Conservation (phyloP, 2,888 invertebrate species). For the Noctuana brunneofusca region DNA sequence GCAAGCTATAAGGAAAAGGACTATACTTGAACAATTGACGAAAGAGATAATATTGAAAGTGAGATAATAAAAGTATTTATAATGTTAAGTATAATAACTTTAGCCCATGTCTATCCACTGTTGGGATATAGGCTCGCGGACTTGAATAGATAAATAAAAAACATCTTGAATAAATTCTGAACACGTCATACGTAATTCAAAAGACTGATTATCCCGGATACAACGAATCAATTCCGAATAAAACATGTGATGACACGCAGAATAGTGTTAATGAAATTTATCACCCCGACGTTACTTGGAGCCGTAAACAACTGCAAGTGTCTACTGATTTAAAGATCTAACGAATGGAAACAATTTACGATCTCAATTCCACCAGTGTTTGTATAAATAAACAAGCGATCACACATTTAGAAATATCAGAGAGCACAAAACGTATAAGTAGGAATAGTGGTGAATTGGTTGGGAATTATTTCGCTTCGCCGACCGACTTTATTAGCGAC, state of each 20-base stretch:
- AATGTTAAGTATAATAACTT: too few species aligned
- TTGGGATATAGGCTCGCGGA: too few species aligned
- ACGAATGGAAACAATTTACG: slow-evolving; percentile 22
- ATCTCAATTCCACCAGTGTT: slow-evolving; percentile 10
- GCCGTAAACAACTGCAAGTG: slow-evolving; percentile 18
- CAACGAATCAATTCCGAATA: slow-evolving; percentile 1
- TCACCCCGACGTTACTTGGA: neutral
- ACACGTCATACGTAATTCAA: neutral
- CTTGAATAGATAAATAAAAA: too few species aligned
- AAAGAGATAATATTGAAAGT: too few species aligned
- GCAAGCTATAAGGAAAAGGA: neutral
- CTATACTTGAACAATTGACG: neutral
- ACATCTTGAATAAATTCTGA: neutral
- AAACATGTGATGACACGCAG: slow-evolving; percentile 6
- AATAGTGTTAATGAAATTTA: slow-evolving; percentile 10
- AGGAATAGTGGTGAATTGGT: neutral
- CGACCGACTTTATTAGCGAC: slow-evolving; percentile 26
- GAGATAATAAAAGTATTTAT: too few species aligned
- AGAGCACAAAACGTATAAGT: neutral
- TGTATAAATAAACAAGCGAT: slow-evolving; percentile 17
- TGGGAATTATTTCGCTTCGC: slow-evolving; percentile 17
- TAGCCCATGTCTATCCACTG: too few species aligned
- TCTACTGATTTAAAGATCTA: slow-evolving; percentile 20
- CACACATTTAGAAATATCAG: slow-evolving; percentile 9
- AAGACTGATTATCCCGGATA: neutral